Percentiles rank a stretch among this genome's conserved stretches.
These are phyloP conservation scores for Alentia gelatinosa DNA, from an alignment of 2,888 invertebrate genomes.

Conservation along the genomic window DNA sequence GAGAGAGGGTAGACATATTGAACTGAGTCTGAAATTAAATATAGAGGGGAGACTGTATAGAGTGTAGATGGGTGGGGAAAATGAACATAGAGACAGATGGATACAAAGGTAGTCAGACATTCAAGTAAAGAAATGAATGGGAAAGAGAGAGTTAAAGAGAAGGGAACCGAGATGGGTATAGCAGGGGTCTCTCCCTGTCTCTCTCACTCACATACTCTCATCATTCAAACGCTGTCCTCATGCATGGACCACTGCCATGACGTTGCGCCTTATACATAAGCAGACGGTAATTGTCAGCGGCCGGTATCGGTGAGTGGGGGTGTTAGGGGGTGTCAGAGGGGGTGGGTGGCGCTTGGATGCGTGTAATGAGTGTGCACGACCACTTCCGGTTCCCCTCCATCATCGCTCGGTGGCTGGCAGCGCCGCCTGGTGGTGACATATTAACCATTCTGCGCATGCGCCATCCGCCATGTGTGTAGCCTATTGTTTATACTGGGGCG, in stretches of 20 bases:
- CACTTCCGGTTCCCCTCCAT: background rate
- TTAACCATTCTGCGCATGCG: background rate
- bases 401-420: background rate
- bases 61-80: background rate
- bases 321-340: background rate
- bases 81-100: background rate
- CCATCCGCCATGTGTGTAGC: background rate
- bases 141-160: background rate
- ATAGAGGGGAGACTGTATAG: background rate
- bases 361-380: slow-evolving; percentile 34
- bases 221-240: background rate
- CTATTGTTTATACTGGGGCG: background rate
- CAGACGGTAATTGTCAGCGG: background rate
- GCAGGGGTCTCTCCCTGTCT: background rate
- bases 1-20: background rate
- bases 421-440: background rate
- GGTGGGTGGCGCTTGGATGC: background rate
- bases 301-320: too few relatives aligned
- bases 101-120: too few relatives aligned
- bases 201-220: background rate
- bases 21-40: background rate
- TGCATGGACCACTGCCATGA: background rate
- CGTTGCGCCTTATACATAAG: background rate
- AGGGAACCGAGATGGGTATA: background rate
- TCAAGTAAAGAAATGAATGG: too few relatives aligned